phyloP scores from a whole-genome alignment of 2,113 vertebrate species.

The Brachyhypopomus occidentalis region DNA sequence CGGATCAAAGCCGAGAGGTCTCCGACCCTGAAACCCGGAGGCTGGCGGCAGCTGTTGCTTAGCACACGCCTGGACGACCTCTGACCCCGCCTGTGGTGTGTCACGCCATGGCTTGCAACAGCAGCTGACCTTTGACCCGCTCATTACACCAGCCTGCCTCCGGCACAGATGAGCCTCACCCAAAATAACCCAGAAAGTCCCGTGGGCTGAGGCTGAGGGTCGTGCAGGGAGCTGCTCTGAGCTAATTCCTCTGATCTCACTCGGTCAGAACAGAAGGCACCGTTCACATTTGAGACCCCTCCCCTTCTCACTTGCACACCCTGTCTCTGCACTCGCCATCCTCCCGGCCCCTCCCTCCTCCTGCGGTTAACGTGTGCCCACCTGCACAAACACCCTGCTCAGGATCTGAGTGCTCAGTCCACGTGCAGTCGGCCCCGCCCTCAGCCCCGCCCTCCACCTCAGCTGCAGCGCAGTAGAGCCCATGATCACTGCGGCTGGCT shows the following conservation, averaged over 20 bases:
- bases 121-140: slow-evolving; percentile 60
- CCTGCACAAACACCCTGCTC: slow-evolving; percentile 42
- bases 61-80: slow-evolving; percentile 64
- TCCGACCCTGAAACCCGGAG: slow-evolving; percentile 53
- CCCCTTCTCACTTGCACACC: background rate
- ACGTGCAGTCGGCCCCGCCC: background rate
- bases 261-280: background rate
- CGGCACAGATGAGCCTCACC: slow-evolving; percentile 44
- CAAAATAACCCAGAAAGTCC: slow-evolving; percentile 51
- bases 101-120: slow-evolving; percentile 58
- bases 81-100: slow-evolving; percentile 55
- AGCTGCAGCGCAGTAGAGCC: too few species aligned
- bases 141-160: slow-evolving; percentile 37
- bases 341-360: background rate
- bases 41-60: slow-evolving; percentile 65
- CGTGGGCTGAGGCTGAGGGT: background rate
- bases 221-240: slow-evolving; percentile 5
- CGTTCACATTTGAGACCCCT: background rate
- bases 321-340: background rate
- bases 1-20: slow-evolving; percentile 62
- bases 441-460: background rate
- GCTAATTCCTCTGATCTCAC: background rate
- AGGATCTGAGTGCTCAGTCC: slow-evolving; percentile 20
- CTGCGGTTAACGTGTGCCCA: slow-evolving; percentile 20
- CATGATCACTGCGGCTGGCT: too few species aligned